phyloP scores from a whole-genome alignment of 2,113 vertebrate genomes.

The Albula goreensis region DNA sequence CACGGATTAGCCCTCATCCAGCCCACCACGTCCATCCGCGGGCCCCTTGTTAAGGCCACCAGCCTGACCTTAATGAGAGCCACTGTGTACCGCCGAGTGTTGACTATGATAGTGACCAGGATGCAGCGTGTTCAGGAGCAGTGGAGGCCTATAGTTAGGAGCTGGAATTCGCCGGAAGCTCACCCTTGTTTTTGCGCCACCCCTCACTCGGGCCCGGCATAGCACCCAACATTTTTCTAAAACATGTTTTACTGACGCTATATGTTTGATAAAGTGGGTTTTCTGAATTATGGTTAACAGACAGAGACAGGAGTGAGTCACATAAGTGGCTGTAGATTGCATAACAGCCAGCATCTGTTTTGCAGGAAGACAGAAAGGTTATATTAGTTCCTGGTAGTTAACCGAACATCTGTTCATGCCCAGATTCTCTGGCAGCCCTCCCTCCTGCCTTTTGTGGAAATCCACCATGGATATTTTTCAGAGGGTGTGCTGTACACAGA shows the following conservation, averaged over 20 bases:
- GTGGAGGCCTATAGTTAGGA: too few relatives aligned
- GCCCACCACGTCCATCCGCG: background rate
- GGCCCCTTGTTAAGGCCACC: background rate
- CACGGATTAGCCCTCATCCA: background rate
- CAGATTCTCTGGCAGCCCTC: background rate
- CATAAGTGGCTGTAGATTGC: conserved; percentile 18
- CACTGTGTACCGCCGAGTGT: conserved; percentile 24
- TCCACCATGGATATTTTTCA: background rate
- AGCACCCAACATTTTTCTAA: too few relatives aligned
- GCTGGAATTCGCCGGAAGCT: too few relatives aligned
- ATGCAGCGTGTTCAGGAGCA: too few relatives aligned
- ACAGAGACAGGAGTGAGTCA: background rate
- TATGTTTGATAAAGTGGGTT: too few relatives aligned
- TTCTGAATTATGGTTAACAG: conserved; percentile 17
- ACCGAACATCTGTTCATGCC: conserved; percentile 29
- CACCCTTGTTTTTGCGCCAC: too few relatives aligned
- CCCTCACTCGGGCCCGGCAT: too few relatives aligned
- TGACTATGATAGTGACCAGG: too few relatives aligned
- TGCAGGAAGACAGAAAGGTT: background rate
- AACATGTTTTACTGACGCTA: too few relatives aligned
- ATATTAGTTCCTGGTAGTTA: conserved; percentile 33
- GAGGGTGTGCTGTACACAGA: background rate
- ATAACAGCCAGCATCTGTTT: conserved; percentile 31
- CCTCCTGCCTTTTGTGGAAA: background rate
- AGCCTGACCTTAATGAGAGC: conserved; percentile 25